A percentile compares a stretch with the other conserved stretches of the same genome.
phyloP scores from a whole-genome alignment of 2,888 invertebrate genomes.

The Tachina lurida region DNA sequence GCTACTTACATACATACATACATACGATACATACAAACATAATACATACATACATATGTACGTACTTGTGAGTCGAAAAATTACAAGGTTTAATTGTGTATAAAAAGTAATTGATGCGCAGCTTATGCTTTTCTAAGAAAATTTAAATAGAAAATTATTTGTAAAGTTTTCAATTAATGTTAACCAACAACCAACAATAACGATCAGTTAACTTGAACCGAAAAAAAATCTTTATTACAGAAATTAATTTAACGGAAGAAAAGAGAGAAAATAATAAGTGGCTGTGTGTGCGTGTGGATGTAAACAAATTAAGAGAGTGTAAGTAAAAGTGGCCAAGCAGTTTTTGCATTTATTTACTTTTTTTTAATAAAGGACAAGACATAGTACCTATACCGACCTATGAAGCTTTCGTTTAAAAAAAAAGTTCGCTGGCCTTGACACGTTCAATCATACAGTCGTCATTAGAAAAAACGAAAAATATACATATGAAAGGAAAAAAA shows the following conservation, averaged over 20 bases:
- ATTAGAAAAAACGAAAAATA: no score
- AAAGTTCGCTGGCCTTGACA: no score
- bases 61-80: conserved; percentile 5
- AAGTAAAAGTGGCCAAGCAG: conserved; percentile 41
- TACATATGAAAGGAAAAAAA: no score
- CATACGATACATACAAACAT: no score
- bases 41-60: not conserved
- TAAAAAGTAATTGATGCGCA: conserved; percentile 49
- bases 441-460: no score
- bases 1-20: not conserved
- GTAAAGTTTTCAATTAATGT: conserved; percentile 46
- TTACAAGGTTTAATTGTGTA: conserved; percentile 54
- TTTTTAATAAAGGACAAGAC: not conserved
- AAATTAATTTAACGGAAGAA: conserved; percentile 36
- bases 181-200: conserved; percentile 48
- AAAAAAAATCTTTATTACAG: conserved; percentile 58
- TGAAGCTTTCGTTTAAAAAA: no score
- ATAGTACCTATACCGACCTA: not conserved
- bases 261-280: conserved; percentile 30
- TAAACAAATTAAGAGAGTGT: conserved; percentile 38
- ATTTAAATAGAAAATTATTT: conserved; percentile 49
- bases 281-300: conserved; percentile 8
- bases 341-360: not conserved
- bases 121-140: conserved; percentile 28
- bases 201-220: conserved; percentile 63